These are phyloP conservation scores for Otocyon megalotis DNA, from an alignment of 2,113 vertebrate genomes.

Conservation along the genomic window DNA sequence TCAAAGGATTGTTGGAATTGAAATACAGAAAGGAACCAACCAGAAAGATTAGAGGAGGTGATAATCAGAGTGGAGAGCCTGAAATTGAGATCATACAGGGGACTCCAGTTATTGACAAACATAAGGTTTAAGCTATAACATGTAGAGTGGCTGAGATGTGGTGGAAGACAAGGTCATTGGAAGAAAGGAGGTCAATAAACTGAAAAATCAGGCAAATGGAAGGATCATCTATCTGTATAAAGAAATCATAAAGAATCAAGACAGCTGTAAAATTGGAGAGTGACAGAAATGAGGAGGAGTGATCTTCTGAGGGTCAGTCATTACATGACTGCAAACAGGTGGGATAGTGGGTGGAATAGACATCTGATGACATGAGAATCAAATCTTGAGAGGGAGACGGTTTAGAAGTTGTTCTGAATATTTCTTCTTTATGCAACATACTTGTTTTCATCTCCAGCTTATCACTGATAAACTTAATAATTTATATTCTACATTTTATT, in stretches of 20 bases:
- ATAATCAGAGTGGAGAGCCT: not conserved
- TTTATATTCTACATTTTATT: constrained; percentile 8
- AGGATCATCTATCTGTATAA: constrained; percentile 10
- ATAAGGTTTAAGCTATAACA: constrained; percentile 7
- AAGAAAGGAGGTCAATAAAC: constrained; percentile 27
- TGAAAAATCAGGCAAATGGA: constrained; percentile 22
- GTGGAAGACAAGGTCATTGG: not conserved
- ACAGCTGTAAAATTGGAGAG: constrained; percentile 39
- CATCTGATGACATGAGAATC: constrained; percentile 61
- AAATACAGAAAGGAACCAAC: constrained; percentile 1
- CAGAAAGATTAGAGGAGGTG: not conserved
- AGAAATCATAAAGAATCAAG: constrained; percentile 29
- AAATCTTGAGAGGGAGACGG: constrained; percentile 4
- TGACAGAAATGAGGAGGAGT: constrained; percentile 61
- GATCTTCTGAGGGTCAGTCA: constrained; percentile 63
- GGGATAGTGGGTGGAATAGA: not conserved
- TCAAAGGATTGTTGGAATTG: constrained; percentile 8
- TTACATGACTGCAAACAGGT: constrained; percentile 49
- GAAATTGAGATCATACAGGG: not conserved
- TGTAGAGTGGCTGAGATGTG: not conserved
- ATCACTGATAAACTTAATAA: constrained; percentile 21
- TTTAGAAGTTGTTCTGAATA: constrained; percentile 51
- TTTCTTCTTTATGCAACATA: constrained; percentile 42
- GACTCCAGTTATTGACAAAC: not conserved
- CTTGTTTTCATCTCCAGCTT: constrained; percentile 52